These are phyloP conservation scores for Contarinia nasturtii DNA, from an alignment of 1,140 invertebrate species.

Conservation along the genomic window DNA sequence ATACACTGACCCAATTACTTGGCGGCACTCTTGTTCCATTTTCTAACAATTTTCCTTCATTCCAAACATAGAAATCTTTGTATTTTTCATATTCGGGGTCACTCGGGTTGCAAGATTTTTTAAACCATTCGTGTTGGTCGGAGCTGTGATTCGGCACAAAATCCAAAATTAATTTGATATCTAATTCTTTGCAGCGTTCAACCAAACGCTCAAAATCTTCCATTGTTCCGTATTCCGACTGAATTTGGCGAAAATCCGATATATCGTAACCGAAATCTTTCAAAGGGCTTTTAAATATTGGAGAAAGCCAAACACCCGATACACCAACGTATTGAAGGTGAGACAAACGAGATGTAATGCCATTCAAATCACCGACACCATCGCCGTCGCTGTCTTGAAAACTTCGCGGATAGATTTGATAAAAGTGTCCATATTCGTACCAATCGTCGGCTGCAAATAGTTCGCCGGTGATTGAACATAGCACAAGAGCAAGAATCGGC, in stretches of 20 bases:
- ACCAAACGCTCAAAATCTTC: constrained; percentile 48
- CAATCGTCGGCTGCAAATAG: no score
- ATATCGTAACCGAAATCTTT: constrained; percentile 48
- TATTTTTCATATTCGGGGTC: constrained; percentile 33
- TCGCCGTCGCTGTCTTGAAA: constrained; percentile 34
- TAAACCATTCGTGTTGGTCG: constrained; percentile 60
- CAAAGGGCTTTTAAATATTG: no score
- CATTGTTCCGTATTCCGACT: constrained; percentile 48
- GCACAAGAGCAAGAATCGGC: no score
- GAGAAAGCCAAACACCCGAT: no score
- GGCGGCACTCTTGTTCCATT: constrained; percentile 31
- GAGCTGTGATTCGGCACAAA: constrained; percentile 76
- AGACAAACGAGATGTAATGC: no score
- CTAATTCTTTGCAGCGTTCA: constrained; percentile 33
- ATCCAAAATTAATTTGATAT: constrained; percentile 60
- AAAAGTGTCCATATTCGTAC: constrained; percentile 37
- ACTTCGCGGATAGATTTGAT: constrained; percentile 31
- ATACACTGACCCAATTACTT: constrained; percentile 52
- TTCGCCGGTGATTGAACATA: no score
- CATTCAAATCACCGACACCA: constrained; percentile 27
- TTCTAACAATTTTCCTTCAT: constrained; percentile 31
- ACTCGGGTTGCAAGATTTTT: no score
- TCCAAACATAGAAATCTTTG: constrained; percentile 62
- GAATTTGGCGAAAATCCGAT: constrained; percentile 36
- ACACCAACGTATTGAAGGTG: no score